phyloP scores from a whole-genome alignment of 2,113 vertebrate genomes.

The Forbesichthys agassizii region DNA sequence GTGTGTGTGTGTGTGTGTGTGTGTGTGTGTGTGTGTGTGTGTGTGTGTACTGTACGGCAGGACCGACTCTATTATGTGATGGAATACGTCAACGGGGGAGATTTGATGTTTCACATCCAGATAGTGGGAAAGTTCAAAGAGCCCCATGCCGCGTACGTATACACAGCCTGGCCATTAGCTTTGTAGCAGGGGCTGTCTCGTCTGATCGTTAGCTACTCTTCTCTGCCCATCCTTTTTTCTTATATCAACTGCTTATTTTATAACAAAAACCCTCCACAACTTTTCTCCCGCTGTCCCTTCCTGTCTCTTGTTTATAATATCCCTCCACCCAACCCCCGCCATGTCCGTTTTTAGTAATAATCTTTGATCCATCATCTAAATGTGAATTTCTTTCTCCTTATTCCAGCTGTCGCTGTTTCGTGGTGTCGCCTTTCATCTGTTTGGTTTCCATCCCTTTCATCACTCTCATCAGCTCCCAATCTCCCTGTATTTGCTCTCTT shows the following conservation, averaged over 20 bases:
- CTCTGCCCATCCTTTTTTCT: background rate
- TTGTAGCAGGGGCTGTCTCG: conserved; percentile 30
- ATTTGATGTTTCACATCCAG: conserved; percentile 95
- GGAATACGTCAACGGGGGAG: conserved; percentile 92
- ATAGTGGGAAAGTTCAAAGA: conserved; percentile 93
- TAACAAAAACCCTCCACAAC: no score
- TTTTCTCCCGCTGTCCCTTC: conserved; percentile 25
- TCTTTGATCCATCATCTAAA: conserved; percentile 63
- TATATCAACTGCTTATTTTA: background rate
- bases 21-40: conserved; percentile 14
- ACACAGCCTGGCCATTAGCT: conserved; percentile 27
- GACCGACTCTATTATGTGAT: conserved; percentile 93
- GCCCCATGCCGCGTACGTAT: conserved; percentile 87
- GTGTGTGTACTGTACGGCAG: conserved; percentile 59
- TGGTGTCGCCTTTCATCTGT: conserved; percentile 53
- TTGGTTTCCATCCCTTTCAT: conserved; percentile 66
- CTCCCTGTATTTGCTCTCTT: conserved; percentile 14
- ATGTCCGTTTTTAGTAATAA: conserved; percentile 58
- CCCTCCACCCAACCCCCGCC: conserved; percentile 31
- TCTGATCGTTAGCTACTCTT: conserved; percentile 37
- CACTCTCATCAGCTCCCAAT: conserved; percentile 39
- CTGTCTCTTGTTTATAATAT: conserved; percentile 32
- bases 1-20: conserved; percentile 12
- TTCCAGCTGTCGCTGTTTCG: conserved; percentile 46
- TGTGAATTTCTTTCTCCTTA: conserved; percentile 21